Evolutionary conservation across 2,888 invertebrate genomes (phyloP).

Genomic region (Galerucella calmariensis): DNA sequence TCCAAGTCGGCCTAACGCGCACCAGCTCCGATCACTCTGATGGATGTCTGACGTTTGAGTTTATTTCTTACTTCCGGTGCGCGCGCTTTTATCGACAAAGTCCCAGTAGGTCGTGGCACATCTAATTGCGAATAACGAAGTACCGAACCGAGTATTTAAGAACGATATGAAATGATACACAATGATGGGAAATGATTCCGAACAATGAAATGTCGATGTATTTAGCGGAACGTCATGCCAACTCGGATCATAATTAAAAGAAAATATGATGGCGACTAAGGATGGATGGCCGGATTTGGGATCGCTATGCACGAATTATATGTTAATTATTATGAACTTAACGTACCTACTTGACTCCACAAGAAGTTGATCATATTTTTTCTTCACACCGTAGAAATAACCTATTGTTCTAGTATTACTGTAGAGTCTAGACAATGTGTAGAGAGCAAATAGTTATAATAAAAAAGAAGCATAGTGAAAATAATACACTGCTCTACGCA

Average conservation of each 20-base stretch:
- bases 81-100: slow-evolving; percentile 22
- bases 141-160: slow-evolving; percentile 30
- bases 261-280: slow-evolving; percentile 13
- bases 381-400: too few relatives aligned
- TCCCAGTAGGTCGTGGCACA: slow-evolving; percentile 35
- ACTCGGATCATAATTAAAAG: slow-evolving; percentile 11
- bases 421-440: too few relatives aligned
- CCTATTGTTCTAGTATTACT: too few relatives aligned
- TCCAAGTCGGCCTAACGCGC: not conserved
- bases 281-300: slow-evolving; percentile 6
- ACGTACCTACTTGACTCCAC: not conserved
- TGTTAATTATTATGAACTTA: not conserved
- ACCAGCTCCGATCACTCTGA: not conserved
- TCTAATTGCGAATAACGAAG: slow-evolving; percentile 43
- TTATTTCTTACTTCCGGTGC: slow-evolving; percentile 27
- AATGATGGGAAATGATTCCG: slow-evolving; percentile 35
- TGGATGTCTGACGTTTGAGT: not conserved
- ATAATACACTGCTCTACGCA: too few relatives aligned
- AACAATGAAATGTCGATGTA: slow-evolving; percentile 27
- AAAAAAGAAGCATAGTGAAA: too few relatives aligned
- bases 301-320: not conserved
- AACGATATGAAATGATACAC: slow-evolving; percentile 23
- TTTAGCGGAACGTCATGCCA: slow-evolving; percentile 25
- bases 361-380: too few relatives aligned
- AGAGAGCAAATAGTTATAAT: too few relatives aligned